A percentile compares a stretch with the other conserved stretches of the same genome.
Conservation (phyloP, 2,888 invertebrate species). For the Steinernema scapterisci region DNA sequence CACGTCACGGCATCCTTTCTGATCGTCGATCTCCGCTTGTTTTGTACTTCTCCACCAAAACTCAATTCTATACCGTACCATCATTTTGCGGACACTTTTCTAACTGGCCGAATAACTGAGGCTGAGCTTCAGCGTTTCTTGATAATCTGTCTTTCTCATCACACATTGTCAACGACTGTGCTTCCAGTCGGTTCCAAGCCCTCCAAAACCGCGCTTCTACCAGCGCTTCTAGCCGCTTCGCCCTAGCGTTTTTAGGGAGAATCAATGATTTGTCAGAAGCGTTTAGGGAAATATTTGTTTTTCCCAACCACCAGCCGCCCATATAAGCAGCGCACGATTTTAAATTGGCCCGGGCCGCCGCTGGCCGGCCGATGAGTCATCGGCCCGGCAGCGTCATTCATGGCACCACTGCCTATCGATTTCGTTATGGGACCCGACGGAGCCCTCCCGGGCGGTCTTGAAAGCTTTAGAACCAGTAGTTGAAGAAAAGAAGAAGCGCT, state of each 20-base stretch:
- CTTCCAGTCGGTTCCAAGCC: background rate
- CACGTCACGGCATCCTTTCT: background rate
- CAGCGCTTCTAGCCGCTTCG: background rate
- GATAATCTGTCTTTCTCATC: too few species aligned
- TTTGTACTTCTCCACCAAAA: too few species aligned
- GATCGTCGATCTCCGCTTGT: slow-evolving; percentile 3
- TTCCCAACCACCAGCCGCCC: slow-evolving; percentile 15
- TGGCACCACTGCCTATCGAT: slow-evolving; percentile 26
- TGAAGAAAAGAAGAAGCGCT: too few species aligned
- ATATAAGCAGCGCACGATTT: slow-evolving; percentile 26
- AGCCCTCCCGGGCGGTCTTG: slow-evolving; percentile 24
- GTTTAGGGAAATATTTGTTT: slow-evolving; percentile 26
- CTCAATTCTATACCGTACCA: background rate
- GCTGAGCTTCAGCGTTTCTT: too few species aligned
- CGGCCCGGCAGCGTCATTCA: slow-evolving; percentile 24
- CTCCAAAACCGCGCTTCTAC: too few species aligned
- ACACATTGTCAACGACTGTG: too few species aligned
- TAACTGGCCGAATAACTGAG: too few species aligned
- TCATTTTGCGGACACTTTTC: background rate
- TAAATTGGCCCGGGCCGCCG: slow-evolving; percentile 30
- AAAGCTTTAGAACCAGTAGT: slow-evolving; percentile 20
- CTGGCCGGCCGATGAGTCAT: slow-evolving; percentile 18
- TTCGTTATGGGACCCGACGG: slow-evolving; percentile 14
- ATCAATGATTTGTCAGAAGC: slow-evolving; percentile 7
- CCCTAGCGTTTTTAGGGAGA: background rate